A percentile compares a stretch with the other conserved stretches of the same genome.
phyloP scores from a whole-genome alignment of 2,888 invertebrate species.

The Villa cingulata region DNA sequence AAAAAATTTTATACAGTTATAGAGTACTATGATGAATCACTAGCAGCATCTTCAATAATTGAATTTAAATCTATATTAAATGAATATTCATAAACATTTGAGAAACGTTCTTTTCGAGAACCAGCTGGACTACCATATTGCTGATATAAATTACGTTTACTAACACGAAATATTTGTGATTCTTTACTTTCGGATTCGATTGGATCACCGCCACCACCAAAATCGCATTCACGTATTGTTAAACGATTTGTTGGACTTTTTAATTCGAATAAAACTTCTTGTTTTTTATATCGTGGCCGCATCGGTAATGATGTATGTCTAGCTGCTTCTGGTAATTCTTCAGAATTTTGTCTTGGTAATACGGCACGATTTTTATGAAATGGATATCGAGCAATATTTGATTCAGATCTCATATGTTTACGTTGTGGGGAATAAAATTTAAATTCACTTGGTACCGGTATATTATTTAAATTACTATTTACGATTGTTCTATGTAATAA shows the following conservation, averaged over 20 bases:
- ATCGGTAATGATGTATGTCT: slow-evolving; percentile 30
- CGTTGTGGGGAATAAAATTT: slow-evolving; percentile 35
- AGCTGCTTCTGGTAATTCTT: slow-evolving; percentile 33
- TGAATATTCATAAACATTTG: slow-evolving; percentile 37
- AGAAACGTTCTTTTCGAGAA: slow-evolving; percentile 33
- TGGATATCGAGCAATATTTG: slow-evolving; percentile 29
- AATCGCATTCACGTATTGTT: slow-evolving; percentile 35
- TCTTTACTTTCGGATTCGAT: slow-evolving; percentile 36
- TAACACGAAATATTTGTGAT: slow-evolving; percentile 37
- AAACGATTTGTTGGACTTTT: slow-evolving; percentile 34
- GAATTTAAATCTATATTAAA: slow-evolving; percentile 37
- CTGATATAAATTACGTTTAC: slow-evolving; percentile 37
- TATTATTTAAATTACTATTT: slow-evolving; percentile 20
- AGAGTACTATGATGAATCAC: slow-evolving; percentile 37
- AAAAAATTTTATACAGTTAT: background rate
- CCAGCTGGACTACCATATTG: slow-evolving; percentile 36
- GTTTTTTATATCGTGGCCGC: slow-evolving; percentile 30
- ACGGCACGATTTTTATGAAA: slow-evolving; percentile 32
- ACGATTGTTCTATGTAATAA: slow-evolving; percentile 26
- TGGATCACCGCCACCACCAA: slow-evolving; percentile 37
- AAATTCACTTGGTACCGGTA: slow-evolving; percentile 33
- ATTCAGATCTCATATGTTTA: slow-evolving; percentile 21
- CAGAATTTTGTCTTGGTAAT: slow-evolving; percentile 27
- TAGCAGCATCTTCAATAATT: slow-evolving; percentile 36
- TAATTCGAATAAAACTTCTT: slow-evolving; percentile 32